These are phyloP conservation scores for Odocoileus hemionus DNA, from an alignment of 2,113 vertebrate species.

Conservation along the genomic window DNA sequence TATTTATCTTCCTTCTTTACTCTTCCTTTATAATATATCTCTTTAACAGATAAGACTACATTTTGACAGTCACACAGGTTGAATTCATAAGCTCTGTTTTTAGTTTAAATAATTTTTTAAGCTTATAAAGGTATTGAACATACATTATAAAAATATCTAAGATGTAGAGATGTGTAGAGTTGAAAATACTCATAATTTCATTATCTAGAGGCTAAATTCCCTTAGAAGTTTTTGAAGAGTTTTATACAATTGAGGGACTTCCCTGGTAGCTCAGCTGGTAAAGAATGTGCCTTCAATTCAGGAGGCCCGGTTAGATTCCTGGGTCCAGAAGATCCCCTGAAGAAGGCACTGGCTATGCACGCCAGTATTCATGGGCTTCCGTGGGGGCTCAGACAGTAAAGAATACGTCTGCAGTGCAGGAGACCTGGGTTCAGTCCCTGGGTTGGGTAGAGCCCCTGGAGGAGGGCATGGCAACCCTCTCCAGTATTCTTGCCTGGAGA, in stretches of 20 bases:
- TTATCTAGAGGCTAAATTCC: neutral
- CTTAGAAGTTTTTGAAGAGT: neutral
- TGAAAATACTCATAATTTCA: neutral
- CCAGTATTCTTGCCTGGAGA: neutral
- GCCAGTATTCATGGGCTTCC: neutral
- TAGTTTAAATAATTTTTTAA: neutral
- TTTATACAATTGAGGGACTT: neutral
- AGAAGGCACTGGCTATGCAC: neutral
- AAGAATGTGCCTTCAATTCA: neutral
- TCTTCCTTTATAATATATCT: neutral
- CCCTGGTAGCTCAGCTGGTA: neutral
- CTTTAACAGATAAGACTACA: neutral
- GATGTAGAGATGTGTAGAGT: neutral
- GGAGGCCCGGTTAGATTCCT: neutral
- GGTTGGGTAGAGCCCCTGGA: neutral
- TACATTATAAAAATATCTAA: neutral
- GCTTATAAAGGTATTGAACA: neutral
- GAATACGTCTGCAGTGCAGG: rapidly evolving
- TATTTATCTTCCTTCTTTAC: neutral
- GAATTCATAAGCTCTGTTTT: neutral
- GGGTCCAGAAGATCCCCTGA: neutral
- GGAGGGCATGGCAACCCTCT: neutral
- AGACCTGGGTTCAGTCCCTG: neutral
- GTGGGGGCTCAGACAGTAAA: neutral
- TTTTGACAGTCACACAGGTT: neutral